Evolutionary conservation across 2,888 invertebrate genomes (phyloP), one percentile per base, ranked within the genome.

Genomic region (Hoplodrina ambigua): DNA sequence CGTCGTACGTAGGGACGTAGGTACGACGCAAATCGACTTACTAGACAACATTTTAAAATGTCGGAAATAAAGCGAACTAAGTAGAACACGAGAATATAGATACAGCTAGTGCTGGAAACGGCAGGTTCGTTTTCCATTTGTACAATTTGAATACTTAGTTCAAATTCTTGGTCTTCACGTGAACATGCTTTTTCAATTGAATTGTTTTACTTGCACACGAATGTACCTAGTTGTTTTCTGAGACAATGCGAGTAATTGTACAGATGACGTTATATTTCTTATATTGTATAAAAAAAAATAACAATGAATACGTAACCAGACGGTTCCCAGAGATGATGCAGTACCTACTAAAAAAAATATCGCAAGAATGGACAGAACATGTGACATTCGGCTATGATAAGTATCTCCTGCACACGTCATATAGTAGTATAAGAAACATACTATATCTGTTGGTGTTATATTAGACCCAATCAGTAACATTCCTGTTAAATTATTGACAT

Each of bases 131-230:
- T 78, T 82, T 72, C 63, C 72, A 74, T 80, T 78, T 69, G 71
- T 72, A 73, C 78, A 75, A 82, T 81, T 85, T 77, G 84, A 86
- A 86, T 76, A 77, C 58, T 77, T 87, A 84, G 82, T 85, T 85
- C 75, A 84, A 85, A 88, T 87, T 86, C 87, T 72, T 72, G 63
- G 69, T 71, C 54, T 71, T 72, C 78, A 81, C 75, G 68, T 80
- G 80, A 82, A 80, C 82, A 80, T 87, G 83, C 84, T 79, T 85
- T 87, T 86, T 77, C 85, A 88, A 89, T 89, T 87, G 86, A 88
- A 88, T 87, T 85, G 87, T 85, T 86, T 85, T 80, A 81, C 79
- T 77, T 80, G 62, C 49, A 78, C 71, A 66, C 67, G 63, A 80
- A 64, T 52, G 46, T n/a, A 25, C 25, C 25, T 25, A 73, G 44